Evolutionary conservation across 2,797 vertebrate species (phyloP).

Genomic region (Hippopotamyrus pictus): DNA sequence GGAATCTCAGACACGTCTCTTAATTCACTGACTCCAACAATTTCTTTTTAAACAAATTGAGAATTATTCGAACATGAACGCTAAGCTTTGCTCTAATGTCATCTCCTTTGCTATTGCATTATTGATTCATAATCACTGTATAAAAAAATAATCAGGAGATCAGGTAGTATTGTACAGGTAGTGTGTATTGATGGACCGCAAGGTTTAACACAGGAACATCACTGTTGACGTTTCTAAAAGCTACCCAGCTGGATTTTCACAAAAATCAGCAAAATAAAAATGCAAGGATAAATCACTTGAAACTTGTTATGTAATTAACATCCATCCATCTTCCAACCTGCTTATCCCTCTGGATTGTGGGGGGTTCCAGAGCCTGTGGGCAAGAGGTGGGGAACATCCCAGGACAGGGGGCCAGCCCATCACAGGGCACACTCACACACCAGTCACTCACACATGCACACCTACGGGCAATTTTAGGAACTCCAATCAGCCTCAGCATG

Average conservation of each 20-base stretch:
- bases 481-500: too few relatives aligned
- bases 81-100: neutral
- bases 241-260: neutral
- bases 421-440: too few relatives aligned
- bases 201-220: neutral
- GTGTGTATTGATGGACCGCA: neutral
- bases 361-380: too few relatives aligned
- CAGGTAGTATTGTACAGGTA: neutral
- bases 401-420: too few relatives aligned
- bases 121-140: neutral
- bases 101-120: neutral
- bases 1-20: neutral
- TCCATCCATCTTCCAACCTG: too few relatives aligned
- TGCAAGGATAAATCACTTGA: neutral
- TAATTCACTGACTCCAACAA: neutral
- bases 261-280: neutral
- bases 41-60: neutral
- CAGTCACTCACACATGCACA: too few relatives aligned
- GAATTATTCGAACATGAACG: neutral
- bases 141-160: neutral
- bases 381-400: too few relatives aligned
- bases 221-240: neutral
- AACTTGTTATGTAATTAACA: neutral
- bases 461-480: too few relatives aligned
- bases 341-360: too few relatives aligned